Percentiles rank a stretch among this genome's conserved stretches.
These are phyloP conservation scores for Archivesica marissinica DNA, from an alignment of 1,140 invertebrate genomes.

Conservation along the genomic window DNA sequence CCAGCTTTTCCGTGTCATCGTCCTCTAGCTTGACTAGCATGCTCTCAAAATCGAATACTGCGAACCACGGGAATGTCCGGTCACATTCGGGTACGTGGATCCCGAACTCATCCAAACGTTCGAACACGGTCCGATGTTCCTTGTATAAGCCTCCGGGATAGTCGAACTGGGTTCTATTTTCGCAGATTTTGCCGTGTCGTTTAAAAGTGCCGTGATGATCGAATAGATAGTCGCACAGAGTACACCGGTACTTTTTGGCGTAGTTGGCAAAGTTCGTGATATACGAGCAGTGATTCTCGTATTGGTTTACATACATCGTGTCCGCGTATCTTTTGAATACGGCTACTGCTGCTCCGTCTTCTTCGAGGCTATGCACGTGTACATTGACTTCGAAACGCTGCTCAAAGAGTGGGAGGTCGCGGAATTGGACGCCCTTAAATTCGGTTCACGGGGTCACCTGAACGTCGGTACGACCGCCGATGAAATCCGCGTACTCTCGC, in stretches of 20 bases:
- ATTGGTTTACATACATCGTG: constrained; percentile 8
- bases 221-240: constrained; percentile 2
- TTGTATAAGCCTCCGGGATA: constrained; percentile 26
- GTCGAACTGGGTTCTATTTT: not conserved
- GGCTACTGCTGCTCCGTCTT: constrained; percentile 74
- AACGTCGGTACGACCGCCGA: not conserved
- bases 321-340: not conserved
- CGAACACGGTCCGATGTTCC: not conserved
- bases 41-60: constrained; percentile 1
- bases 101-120: not conserved
- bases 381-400: constrained; percentile 21
- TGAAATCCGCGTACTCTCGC: not conserved
- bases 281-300: not conserved
- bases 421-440: constrained; percentile 17
- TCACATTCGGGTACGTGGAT: constrained; percentile 17
- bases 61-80: constrained; percentile 14
- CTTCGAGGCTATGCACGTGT: not conserved
- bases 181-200: not conserved
- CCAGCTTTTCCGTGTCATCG: not conserved
- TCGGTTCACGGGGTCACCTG: not conserved
- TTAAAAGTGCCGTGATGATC: not conserved
- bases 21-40: not conserved
- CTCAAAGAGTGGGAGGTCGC: constrained; percentile 15
- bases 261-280: not conserved
- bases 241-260: constrained; percentile 37